These are phyloP conservation scores for Drosophila malerkotliana DNA, from an alignment of 1,140 invertebrate species.

Conservation along the genomic window DNA sequence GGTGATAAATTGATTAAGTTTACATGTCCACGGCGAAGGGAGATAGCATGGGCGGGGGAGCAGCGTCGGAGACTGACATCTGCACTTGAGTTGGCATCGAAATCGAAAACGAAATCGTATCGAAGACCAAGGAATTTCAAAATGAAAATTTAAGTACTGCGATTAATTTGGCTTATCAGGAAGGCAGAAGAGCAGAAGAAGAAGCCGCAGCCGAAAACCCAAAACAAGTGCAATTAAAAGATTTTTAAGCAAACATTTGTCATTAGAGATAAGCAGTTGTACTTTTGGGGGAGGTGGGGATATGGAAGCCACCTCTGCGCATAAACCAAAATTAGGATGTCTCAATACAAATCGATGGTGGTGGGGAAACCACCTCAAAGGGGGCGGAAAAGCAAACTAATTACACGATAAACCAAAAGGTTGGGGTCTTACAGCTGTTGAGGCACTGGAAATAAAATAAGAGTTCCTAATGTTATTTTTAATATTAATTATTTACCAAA, in stretches of 20 bases:
- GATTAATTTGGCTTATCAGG: slow-evolving; percentile 81
- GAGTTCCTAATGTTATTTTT: too few relatives aligned
- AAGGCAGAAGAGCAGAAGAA: neutral
- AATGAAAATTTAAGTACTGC: slow-evolving; percentile 82
- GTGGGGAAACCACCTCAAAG: neutral
- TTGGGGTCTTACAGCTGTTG: neutral
- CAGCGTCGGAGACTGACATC: slow-evolving; percentile 14
- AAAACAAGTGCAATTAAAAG: slow-evolving; percentile 82
- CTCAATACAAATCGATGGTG: slow-evolving; percentile 44
- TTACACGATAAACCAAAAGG: slow-evolving; percentile 63
- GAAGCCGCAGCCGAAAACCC: slow-evolving; percentile 24
- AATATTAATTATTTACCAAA: too few relatives aligned
- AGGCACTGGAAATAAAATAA: neutral
- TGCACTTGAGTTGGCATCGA: slow-evolving; percentile 32
- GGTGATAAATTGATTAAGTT: slow-evolving; percentile 77
- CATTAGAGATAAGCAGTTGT: slow-evolving; percentile 69
- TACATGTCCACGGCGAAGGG: slow-evolving; percentile 45
- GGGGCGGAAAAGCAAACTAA: slow-evolving; percentile 61
- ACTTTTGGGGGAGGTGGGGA: neutral
- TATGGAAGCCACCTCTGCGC: slow-evolving; percentile 50
- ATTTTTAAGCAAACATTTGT: slow-evolving; percentile 82
- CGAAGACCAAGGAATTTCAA: slow-evolving; percentile 62
- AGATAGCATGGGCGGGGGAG: slow-evolving; percentile 15
- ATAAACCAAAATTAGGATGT: slow-evolving; percentile 77
- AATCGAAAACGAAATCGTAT: slow-evolving; percentile 54